Evolutionary conservation across 2,888 invertebrate species (phyloP), one percentile per base, ranked within the genome.

Genomic region (Rhodophaea formosa): DNA sequence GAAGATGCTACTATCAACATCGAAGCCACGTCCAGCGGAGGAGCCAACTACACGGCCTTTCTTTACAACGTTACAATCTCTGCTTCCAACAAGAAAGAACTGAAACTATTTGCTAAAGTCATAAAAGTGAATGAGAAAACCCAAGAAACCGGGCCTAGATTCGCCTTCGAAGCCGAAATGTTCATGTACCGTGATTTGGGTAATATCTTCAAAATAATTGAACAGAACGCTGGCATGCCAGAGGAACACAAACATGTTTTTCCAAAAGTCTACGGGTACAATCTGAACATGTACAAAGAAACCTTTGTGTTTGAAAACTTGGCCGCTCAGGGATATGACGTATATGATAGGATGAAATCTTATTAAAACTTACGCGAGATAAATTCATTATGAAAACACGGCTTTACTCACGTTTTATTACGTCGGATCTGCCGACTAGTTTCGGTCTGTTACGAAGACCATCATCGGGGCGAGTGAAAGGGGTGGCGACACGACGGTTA

Each of bases 231-330:
- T 30, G 59, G 63, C 0, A 62, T 78, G 0, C 66, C 68, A 0
- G n/a, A 46, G 30, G 65, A 72, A 30, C 53, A 75, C 43, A 69
- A 70, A 52, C 56, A 74, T 8, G 44, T 59, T 5, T 51, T 66
- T 3, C 63, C 70, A 1, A 61, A 67, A 43, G 60, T 46, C 7
- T 82, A 75, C 47, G 79, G 72, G 0, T 64, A 64, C 7, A 64
- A 66, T 8, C 49, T 42, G 3, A 56, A 49, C 3, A 3, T 15
- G 1, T 56, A 29, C 12, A 70, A 76, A 46, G 84, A 84, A 60
- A 71, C 69, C 1, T 30, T 86, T 0, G 74, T 83, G 0, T 57
- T 86, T 12, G 79, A 82, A 58, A 68, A 80, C 58, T 54, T 81
- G 8, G 44, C 52, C 0, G 61, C 29, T 0, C 63, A 68, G 17